Percentiles rank a stretch among this genome's conserved stretches.
Conservation (phyloP, 2,888 invertebrate genomes). For the Hecatera dysodea region DNA sequence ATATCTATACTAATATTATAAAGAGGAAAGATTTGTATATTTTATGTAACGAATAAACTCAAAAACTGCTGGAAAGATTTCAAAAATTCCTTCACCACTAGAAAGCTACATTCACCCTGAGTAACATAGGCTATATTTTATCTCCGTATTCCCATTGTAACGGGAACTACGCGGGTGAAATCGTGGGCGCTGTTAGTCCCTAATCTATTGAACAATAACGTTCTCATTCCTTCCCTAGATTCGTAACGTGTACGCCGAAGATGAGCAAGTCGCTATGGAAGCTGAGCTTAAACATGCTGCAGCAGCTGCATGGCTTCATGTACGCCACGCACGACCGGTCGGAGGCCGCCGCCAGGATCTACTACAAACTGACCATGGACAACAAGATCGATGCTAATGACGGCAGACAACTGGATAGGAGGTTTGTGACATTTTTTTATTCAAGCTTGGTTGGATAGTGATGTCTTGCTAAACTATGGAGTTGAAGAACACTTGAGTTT, state of each 20-base stretch:
- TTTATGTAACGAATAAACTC: too few relatives aligned
- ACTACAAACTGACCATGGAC: constrained; percentile 85
- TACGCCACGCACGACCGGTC: constrained; percentile 85
- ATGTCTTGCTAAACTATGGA: not conserved
- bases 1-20: too few relatives aligned
- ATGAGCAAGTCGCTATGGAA: constrained; percentile 92
- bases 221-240: constrained; percentile 83
- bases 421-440: constrained; percentile 70
- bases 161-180: too few relatives aligned
- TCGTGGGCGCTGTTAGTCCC: too few relatives aligned
- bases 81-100: too few relatives aligned
- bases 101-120: too few relatives aligned
- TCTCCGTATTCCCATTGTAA: too few relatives aligned
- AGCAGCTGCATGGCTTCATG: constrained; percentile 86
- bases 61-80: too few relatives aligned
- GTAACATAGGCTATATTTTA: too few relatives aligned
- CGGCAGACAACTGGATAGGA: constrained; percentile 80
- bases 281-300: constrained; percentile 80
- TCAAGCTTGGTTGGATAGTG: not conserved
- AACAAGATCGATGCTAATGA: constrained; percentile 77
- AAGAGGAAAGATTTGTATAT: too few relatives aligned
- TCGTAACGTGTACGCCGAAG: constrained; percentile 93
- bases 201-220: too few relatives aligned
- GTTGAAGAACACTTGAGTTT: not conserved
- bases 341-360: constrained; percentile 81